A percentile compares a stretch with the other conserved stretches of the same genome.
Conservation (phyloP, 2,113 vertebrate species). For the Haemorhous mexicanus region DNA sequence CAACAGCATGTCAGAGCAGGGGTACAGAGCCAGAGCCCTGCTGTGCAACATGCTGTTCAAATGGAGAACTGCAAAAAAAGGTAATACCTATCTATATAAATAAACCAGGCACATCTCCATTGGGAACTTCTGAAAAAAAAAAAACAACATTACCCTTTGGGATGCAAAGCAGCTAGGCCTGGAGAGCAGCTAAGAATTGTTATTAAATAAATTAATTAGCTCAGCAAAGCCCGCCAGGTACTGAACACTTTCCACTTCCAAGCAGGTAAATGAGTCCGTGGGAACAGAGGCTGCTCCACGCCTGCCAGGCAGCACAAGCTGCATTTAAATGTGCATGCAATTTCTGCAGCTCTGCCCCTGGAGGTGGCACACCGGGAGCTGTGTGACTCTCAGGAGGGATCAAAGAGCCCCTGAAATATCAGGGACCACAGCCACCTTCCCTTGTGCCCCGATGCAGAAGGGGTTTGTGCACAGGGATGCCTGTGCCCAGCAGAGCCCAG, state of each 20-base stretch:
- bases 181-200: constrained; percentile 46
- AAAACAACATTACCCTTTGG: constrained; percentile 32
- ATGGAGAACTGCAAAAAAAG: background rate
- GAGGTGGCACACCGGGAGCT: fast-evolving
- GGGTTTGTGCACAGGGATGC: background rate
- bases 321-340: background rate
- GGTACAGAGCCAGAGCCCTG: background rate
- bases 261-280: constrained; percentile 64
- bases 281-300: constrained; percentile 23
- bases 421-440: background rate
- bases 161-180: constrained; percentile 60
- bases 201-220: constrained; percentile 69
- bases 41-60: background rate
- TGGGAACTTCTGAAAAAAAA: background rate
- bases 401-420: fast-evolving
- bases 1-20: background rate
- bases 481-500: background rate
- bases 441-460: fast-evolving
- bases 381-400: background rate
- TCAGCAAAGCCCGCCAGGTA: constrained; percentile 57
- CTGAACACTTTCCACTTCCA: constrained; percentile 57
- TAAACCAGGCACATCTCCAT: background rate
- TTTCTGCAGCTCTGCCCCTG: background rate
- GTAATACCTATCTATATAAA: background rate
- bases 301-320: constrained; percentile 3